Conservation (phyloP, 2,797 vertebrate genomes). For the Sebastes flavidus region DNA sequence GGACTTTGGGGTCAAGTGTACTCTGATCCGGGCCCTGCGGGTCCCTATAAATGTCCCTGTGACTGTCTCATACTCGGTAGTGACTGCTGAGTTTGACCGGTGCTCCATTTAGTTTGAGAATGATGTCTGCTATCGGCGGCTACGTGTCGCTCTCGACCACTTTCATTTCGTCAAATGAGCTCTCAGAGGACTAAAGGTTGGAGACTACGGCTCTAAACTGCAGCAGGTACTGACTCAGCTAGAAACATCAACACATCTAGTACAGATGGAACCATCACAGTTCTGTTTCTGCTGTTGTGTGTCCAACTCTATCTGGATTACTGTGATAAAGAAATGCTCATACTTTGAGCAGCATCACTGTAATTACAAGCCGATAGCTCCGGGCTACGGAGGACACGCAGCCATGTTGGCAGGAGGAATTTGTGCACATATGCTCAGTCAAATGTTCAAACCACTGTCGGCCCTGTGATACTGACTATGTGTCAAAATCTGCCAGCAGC, state of each 20-base stretch:
- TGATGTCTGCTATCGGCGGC: too few relatives aligned
- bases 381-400: not conserved
- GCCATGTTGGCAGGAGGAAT: not conserved
- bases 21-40: too few relatives aligned
- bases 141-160: rapidly evolving
- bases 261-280: not conserved
- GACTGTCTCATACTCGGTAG: not conserved
- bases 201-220: not conserved
- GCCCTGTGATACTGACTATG: not conserved
- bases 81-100: not conserved
- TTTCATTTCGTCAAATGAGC: too few relatives aligned
- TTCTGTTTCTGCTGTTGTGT: not conserved
- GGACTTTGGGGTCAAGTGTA: too few relatives aligned
- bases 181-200: too few relatives aligned
- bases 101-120: not conserved
- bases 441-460: constrained; percentile 22
- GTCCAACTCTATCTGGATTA: not conserved
- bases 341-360: not conserved
- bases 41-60: too few relatives aligned
- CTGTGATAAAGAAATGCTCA: not conserved
- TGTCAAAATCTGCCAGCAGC: constrained; percentile 40
- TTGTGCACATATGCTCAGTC: constrained; percentile 12
- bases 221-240: not conserved
- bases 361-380: not conserved
- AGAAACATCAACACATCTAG: not conserved